phyloP scores from a whole-genome alignment of 2,888 invertebrate species.

The Anagyrus pseudococci region DNA sequence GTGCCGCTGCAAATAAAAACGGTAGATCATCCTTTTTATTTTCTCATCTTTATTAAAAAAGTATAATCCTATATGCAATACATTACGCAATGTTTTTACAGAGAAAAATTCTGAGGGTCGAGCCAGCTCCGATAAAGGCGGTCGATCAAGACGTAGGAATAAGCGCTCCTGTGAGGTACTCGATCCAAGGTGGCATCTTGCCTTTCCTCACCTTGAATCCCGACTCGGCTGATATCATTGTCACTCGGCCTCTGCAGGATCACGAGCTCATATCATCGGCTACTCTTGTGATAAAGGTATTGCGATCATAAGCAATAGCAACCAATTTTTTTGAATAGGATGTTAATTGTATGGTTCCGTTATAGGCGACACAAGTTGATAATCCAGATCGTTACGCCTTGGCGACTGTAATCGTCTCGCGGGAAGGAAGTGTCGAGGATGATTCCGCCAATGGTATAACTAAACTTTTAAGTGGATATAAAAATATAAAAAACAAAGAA shows the following conservation, averaged over 20 bases:
- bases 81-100: too few relatives aligned
- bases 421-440: slow-evolving; percentile 65
- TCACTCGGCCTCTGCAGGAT: slow-evolving; percentile 67
- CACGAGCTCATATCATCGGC: slow-evolving; percentile 73
- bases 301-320: too few relatives aligned
- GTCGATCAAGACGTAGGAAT: slow-evolving; percentile 83
- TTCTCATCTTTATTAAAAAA: too few relatives aligned
- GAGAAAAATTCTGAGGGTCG: slow-evolving; percentile 71
- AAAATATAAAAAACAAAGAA: background rate
- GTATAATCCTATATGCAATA: too few relatives aligned
- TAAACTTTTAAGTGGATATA: too few relatives aligned
- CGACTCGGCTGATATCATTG: slow-evolving; percentile 70
- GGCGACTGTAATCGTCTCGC: slow-evolving; percentile 77
- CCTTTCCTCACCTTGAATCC: slow-evolving; percentile 71
- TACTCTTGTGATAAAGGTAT: slow-evolving; percentile 80
- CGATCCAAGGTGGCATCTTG: slow-evolving; percentile 71
- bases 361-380: slow-evolving; percentile 79
- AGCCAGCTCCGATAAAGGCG: slow-evolving; percentile 78
- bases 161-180: slow-evolving; percentile 76
- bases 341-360: too few relatives aligned
- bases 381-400: slow-evolving; percentile 88
- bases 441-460: slow-evolving; percentile 57
- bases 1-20: slow-evolving; percentile 70
- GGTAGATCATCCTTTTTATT: slow-evolving; percentile 54
- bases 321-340: too few relatives aligned